Conservation (phyloP, 2,113 vertebrate species). For the Genyomyrus donnyi region DNA sequence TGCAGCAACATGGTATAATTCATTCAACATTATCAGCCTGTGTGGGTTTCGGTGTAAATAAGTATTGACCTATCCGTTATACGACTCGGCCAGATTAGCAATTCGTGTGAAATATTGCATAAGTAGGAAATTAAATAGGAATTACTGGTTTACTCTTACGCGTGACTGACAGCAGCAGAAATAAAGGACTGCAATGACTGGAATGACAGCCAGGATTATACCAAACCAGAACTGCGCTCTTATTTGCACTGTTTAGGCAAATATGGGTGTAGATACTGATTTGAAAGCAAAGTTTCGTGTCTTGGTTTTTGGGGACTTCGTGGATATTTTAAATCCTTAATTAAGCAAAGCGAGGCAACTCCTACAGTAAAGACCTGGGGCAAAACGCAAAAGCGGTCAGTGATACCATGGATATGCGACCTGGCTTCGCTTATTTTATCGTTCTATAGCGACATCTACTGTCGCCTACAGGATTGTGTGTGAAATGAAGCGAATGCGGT, state of each 20-base stretch:
- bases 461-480: not conserved
- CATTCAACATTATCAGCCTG: not conserved
- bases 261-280: not conserved
- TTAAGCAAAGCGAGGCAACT: not conserved
- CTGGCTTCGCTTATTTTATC: not conserved
- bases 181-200: not conserved
- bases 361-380: not conserved
- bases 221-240: not conserved
- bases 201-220: not conserved
- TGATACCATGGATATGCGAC: not conserved
- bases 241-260: not conserved
- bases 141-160: not conserved
- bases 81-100: not conserved
- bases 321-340: not conserved
- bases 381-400: not conserved
- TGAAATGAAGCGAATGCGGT: not conserved
- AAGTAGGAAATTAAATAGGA: not conserved
- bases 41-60: not conserved
- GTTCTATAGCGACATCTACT: not conserved
- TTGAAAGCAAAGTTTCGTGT: not conserved
- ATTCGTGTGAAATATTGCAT: not conserved
- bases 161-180: not conserved
- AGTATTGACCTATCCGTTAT: not conserved
- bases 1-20: not conserved
- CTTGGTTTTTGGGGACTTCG: not conserved